Evolutionary conservation across 2,888 invertebrate species (phyloP).

Genomic region (Lacanobia wlatinum): DNA sequence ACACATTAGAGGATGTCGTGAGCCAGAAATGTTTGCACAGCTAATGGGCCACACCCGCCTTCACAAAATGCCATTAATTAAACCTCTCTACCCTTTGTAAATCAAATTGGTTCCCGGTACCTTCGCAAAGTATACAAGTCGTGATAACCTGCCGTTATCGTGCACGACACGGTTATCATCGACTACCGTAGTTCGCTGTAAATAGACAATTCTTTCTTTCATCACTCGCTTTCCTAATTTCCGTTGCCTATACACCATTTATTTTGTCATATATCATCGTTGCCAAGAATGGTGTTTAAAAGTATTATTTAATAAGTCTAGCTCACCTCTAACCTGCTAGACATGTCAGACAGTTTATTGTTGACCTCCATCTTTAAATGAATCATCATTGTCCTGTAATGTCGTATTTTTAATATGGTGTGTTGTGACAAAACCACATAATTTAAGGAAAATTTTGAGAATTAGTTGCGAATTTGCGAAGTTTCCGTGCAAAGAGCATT

Average conservation of each 20-base stretch:
- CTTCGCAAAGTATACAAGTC: slow-evolving; percentile 53
- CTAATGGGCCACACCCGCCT: slow-evolving; percentile 85
- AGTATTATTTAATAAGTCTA: slow-evolving; percentile 15
- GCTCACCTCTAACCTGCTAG: slow-evolving; percentile 34
- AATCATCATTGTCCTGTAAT: slow-evolving; percentile 48
- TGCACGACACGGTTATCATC: slow-evolving; percentile 46
- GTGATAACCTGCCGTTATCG: slow-evolving; percentile 57
- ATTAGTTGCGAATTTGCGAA: not conserved
- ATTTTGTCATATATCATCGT: slow-evolving; percentile 6
- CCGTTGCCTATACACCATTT: slow-evolving; percentile 31
- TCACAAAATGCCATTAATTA: slow-evolving; percentile 78
- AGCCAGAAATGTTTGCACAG: slow-evolving; percentile 80
- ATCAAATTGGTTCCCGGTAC: slow-evolving; percentile 47
- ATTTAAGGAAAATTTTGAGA: not conserved
- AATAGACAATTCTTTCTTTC: slow-evolving; percentile 39
- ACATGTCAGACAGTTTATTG: slow-evolving; percentile 48
- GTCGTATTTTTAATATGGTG: slow-evolving; percentile 17
- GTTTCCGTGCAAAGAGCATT: slow-evolving; percentile 2
- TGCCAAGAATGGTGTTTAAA: not conserved
- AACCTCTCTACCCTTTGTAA: slow-evolving; percentile 67
- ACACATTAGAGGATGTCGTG: slow-evolving; percentile 70
- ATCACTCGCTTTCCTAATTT: slow-evolving; percentile 49
- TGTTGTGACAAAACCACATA: slow-evolving; percentile 7
- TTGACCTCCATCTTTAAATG: slow-evolving; percentile 60
- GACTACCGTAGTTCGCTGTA: slow-evolving; percentile 30